phyloP scores from a whole-genome alignment of 2,888 invertebrate species.

The Scelioninae gen. 1 region DNA sequence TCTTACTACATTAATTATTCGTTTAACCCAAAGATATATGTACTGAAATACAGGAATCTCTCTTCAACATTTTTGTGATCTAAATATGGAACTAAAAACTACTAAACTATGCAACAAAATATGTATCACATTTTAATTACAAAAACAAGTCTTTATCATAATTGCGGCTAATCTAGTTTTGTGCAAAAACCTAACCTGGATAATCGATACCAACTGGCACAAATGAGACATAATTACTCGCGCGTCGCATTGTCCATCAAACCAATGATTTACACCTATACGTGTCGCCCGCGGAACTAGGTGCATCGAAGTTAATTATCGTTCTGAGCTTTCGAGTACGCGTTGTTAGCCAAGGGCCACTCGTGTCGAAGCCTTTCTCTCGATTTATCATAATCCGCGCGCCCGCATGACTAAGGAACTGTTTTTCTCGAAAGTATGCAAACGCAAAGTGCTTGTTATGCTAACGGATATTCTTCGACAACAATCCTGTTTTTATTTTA shows the following conservation, averaged over 20 bases:
- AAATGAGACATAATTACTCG: slow-evolving; percentile 54
- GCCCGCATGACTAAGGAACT: slow-evolving; percentile 27
- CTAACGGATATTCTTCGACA: slow-evolving; percentile 39
- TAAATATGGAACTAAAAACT: too few relatives aligned
- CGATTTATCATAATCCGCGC: slow-evolving; percentile 40
- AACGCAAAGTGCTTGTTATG: slow-evolving; percentile 50
- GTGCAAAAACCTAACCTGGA: slow-evolving; percentile 9
- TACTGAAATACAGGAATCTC: too few relatives aligned
- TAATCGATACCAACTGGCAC: slow-evolving; percentile 27
- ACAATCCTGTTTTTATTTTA: slow-evolving; percentile 17
- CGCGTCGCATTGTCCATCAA: slow-evolving; percentile 49
- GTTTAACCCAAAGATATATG: too few relatives aligned
- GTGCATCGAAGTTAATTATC: slow-evolving; percentile 51
- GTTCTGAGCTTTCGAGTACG: slow-evolving; percentile 28
- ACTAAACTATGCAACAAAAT: too few relatives aligned
- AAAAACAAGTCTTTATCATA: slow-evolving; percentile 8
- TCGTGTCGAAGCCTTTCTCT: slow-evolving; percentile 61
- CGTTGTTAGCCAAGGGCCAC: slow-evolving; percentile 39
- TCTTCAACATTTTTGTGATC: too few relatives aligned
- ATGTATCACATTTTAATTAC: too few relatives aligned
- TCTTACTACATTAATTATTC: too few relatives aligned
- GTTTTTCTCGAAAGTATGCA: slow-evolving; percentile 60
- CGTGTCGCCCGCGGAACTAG: slow-evolving; percentile 48
- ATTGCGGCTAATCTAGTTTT: neutral
- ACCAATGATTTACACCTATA: slow-evolving; percentile 49